A percentile compares a stretch with the other conserved stretches of the same genome.
These are phyloP conservation scores for Eublepharis macularius DNA, from an alignment of 2,113 vertebrate genomes.

Conservation along the genomic window DNA sequence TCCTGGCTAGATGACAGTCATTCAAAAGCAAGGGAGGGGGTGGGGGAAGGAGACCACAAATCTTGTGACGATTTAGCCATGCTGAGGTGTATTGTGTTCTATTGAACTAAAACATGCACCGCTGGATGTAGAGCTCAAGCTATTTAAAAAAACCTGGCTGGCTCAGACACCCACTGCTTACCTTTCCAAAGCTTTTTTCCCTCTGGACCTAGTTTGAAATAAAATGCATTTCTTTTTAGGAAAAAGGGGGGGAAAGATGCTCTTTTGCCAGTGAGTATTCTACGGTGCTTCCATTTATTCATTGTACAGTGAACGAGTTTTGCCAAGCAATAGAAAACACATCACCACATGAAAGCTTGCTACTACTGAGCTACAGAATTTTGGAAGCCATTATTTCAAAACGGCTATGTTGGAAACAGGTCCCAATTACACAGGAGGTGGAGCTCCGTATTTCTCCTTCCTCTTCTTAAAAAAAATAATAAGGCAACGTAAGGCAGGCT, in stretches of 20 bases:
- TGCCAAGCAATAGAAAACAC: not conserved
- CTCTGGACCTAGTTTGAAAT: constrained; percentile 43
- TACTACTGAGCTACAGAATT: not conserved
- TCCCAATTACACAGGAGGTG: too few relatives aligned
- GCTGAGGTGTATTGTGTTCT: not conserved
- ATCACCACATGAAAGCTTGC: not conserved
- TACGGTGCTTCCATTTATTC: not conserved
- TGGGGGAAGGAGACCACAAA: not conserved
- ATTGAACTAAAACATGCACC: constrained; percentile 3
- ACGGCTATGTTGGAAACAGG: not conserved
- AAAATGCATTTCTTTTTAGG: constrained; percentile 12
- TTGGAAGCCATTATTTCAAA: not conserved
- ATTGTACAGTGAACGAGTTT: not conserved
- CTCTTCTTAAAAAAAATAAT: too few relatives aligned
- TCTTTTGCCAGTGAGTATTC: not conserved
- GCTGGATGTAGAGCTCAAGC: not conserved
- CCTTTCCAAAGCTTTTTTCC: constrained; percentile 6
- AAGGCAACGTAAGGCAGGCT: too few relatives aligned
- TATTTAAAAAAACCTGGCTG: not conserved
- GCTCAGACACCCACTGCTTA: constrained; percentile 19
- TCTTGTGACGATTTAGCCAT: not conserved
- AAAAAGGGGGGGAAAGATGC: not conserved
- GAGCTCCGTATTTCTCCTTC: too few relatives aligned
- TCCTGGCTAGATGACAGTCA: not conserved
- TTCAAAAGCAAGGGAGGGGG: not conserved